Percentiles rank a stretch among this genome's conserved stretches.
These are phyloP conservation scores for Ophion slaviceki DNA, from an alignment of 2,888 invertebrate genomes.

Conservation along the genomic window DNA sequence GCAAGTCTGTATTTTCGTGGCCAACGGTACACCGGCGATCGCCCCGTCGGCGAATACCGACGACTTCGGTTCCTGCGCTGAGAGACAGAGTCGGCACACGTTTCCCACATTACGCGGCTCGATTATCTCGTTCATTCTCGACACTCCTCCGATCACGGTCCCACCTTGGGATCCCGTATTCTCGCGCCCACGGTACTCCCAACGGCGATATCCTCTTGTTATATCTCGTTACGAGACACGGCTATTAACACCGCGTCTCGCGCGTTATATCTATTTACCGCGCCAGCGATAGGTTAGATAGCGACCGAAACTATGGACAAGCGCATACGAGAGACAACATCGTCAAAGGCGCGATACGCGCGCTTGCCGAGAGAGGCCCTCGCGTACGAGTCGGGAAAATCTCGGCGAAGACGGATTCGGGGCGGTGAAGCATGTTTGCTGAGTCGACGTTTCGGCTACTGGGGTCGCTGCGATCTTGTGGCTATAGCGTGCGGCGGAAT, in stretches of 20 bases:
- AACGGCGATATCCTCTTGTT: background rate
- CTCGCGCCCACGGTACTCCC: background rate
- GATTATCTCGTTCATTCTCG: conserved; percentile 75
- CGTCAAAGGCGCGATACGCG: background rate
- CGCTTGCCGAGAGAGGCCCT: background rate
- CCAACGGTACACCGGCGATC: conserved; percentile 84
- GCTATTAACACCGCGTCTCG: background rate
- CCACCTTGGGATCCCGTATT: background rate
- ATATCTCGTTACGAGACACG: background rate
- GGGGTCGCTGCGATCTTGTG: background rate
- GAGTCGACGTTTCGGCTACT: background rate
- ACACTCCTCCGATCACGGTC: background rate
- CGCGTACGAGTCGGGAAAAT: background rate
- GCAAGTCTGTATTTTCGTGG: conserved; percentile 87
- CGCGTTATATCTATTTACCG: conserved; percentile 1
- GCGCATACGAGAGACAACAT: background rate
- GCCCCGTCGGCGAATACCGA: conserved; percentile 86
- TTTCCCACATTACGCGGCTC: conserved; percentile 79
- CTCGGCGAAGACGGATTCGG: background rate
- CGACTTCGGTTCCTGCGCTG: conserved; percentile 86
- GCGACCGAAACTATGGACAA: background rate
- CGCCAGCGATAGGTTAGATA: background rate
- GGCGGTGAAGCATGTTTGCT: background rate
- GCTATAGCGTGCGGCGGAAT: background rate
- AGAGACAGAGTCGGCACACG: conserved; percentile 88